A percentile compares a stretch with the other conserved stretches of the same genome.
Evolutionary conservation across 30 jellyfish, hydroid and myxozoan genomes (phyloP).

Genomic region (Aurelia aurita complex sp. Pacific): DNA sequence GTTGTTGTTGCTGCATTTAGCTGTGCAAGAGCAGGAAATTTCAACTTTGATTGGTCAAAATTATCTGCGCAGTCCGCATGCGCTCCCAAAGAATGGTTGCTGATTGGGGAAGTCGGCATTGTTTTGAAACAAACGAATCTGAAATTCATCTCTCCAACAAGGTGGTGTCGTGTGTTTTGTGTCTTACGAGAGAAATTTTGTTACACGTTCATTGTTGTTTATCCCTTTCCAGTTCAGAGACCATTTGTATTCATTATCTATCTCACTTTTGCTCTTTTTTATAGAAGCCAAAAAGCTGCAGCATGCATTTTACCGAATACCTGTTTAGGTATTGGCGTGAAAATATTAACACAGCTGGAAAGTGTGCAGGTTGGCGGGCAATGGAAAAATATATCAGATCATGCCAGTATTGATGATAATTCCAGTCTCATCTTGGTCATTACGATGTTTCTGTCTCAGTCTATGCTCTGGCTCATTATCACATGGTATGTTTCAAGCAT

Average conservation of each 20-base stretch:
- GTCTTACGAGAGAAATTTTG: too few species aligned
- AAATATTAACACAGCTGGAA: slow-evolving; percentile 65
- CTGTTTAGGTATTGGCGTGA: slow-evolving; percentile 87
- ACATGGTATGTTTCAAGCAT: slow-evolving; percentile 68
- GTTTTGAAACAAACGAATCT: too few species aligned
- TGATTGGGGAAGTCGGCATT: too few species aligned
- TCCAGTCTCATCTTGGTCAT: slow-evolving; percentile 63
- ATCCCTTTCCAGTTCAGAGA: too few species aligned
- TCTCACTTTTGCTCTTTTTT: not conserved
- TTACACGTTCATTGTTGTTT: too few species aligned
- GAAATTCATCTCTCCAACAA: too few species aligned
- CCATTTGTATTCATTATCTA: not conserved
- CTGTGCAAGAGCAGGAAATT: too few species aligned
- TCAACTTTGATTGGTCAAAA: too few species aligned
- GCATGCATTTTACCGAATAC: slow-evolving; percentile 87
- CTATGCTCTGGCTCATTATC: slow-evolving; percentile 69
- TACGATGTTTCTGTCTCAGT: slow-evolving; percentile 68
- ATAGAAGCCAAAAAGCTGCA: slow-evolving; percentile 74
- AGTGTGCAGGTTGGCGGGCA: slow-evolving; percentile 65
- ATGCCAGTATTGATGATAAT: slow-evolving; percentile 80
- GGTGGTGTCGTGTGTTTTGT: too few species aligned
- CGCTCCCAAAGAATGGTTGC: too few species aligned
- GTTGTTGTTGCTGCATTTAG: too few species aligned
- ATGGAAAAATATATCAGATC: slow-evolving; percentile 43
- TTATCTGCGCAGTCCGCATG: too few species aligned